Evolutionary conservation across 2,888 invertebrate genomes (phyloP).

Genomic region (Caenorhabditis angaria): DNA sequence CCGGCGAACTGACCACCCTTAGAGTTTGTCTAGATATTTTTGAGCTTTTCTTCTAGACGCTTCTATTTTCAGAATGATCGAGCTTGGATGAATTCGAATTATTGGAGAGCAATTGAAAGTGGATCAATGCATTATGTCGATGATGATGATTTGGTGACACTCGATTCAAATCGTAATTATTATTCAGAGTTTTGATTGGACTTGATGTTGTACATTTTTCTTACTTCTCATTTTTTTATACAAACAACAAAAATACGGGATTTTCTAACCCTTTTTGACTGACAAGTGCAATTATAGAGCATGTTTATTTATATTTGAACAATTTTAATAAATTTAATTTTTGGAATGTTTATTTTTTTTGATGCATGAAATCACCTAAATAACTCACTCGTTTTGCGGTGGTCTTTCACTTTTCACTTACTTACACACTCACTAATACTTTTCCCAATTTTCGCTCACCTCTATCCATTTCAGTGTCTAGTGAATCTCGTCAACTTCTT

Average conservation of each 20-base stretch:
- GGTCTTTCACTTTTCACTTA: neutral
- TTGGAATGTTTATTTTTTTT: neutral
- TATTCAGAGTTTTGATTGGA: constrained; percentile 49
- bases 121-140: constrained; percentile 57
- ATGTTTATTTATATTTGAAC: too few species aligned
- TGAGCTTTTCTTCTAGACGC: neutral
- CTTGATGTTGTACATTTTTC: neutral
- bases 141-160: constrained; percentile 56
- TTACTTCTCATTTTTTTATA: neutral
- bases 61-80: constrained; percentile 49
- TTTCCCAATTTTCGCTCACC: neutral
- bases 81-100: constrained; percentile 59
- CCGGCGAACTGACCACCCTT: constrained; percentile 60
- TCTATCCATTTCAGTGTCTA: constrained; percentile 25
- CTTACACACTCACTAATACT: neutral
- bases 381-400: neutral
- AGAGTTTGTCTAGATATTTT: constrained; percentile 29
- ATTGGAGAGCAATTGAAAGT: constrained; percentile 57
- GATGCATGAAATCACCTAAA: neutral
- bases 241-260: neutral
- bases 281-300: constrained; percentile 5
- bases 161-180: constrained; percentile 58
- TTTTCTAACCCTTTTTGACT: neutral
- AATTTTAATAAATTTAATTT: neutral
- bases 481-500: constrained; percentile 36